Base-by-base conservation (phyloP, 2,797 vertebrate species). In the Chaenodraco wilsoni region DNA sequence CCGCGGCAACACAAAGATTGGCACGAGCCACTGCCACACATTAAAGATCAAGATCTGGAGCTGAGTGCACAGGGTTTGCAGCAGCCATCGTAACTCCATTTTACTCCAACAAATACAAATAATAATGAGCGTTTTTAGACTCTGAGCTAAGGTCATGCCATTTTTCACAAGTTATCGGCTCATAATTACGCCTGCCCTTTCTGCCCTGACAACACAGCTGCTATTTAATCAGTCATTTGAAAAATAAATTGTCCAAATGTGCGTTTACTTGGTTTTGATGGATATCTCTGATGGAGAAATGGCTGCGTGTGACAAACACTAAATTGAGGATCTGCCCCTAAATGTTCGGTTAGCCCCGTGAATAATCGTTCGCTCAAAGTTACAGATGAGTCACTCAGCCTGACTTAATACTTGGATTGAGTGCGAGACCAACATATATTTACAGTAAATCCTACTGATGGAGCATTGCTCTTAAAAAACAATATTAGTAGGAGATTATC, bases 141-240 rank as follows among this genome's bases (percentile, higher is more conserved):
- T 6, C 9, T 9, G 46, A 56, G 31, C 51, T 45, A 27, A 68
- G 33, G 58, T 21, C 72, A 44, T 33, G 51, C 64, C 68, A 72
- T 74, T 79, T 80, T 60, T 79, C 74, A 31, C 72, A 76, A 86
- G 41, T 82, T 84, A 85, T 86, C 51, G 61, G 72, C 65, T 88
- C 46, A 21, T 89, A 87, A 89, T 88, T 86, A 80, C 74, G 67
- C 69, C 57, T 86, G 87, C 69, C 87, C 86, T 84, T 84, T 84
- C 75, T 75, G 83, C 65, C 71, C 76, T 12, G 54, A 80, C 83
- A 65, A 45, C n/a, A n/a, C 78, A 76, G 84, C 80, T 74, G 65
- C 75, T 69, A n/a, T 83, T 86, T 85, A 84, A 84, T 88, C 44
- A 60, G 62, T 61, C 31, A 84, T 89, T 85, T 88, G 59, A 88